Evolutionary conservation across 1,140 invertebrate species (phyloP), one percentile per base, ranked within the genome.

Genomic region (Pinna nobilis): DNA sequence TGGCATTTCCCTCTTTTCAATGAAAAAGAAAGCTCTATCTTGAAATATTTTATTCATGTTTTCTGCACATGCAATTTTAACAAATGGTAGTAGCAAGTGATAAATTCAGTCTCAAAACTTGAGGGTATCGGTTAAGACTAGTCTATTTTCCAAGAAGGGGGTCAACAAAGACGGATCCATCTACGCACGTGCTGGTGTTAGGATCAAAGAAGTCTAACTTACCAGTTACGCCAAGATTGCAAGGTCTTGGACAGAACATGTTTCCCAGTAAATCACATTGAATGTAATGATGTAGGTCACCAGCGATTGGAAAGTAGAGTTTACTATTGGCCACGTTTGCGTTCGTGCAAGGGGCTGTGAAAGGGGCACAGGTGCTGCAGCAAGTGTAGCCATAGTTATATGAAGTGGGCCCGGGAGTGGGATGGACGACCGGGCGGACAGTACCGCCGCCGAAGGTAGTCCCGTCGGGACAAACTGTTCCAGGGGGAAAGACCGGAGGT

Each of bases 271-370:
- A 32, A 41, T 78, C 76, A 55, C 76, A 78, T 33, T 78, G 76
- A 30, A 78, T 78, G 63, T 78, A 78, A 44, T 78, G 41, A 39
- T 78, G 67, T 5, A 51, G 67, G 61, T 74, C 59, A 13, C 67
- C 71, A 13, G 32, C 32, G 7, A 74, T 63, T 1, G 67, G 61
- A 32, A 60, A 64, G 32, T 37, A 71, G 28, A 71, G 37, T 15
- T 63, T 55, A 44, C 53, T 55, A n/a, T 23, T 25, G 9, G n/a
- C 47, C 9, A 71, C 59, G 35, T 77, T 53, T 2, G 30, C 28
- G 9, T 35, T 33, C 20, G 59, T 49, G 51, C 73, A 75, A 25
- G 73, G 73, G 25, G 66, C 4, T 1, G 49, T 47, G n/a, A 44
- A 70, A 2, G 30, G 11, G n/a, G 33, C 28, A 59, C 73, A 75